Percentiles rank a stretch among this genome's conserved stretches.
phyloP scores from a whole-genome alignment of 1,140 invertebrate genomes.

The Brachystomella parvula region DNA sequence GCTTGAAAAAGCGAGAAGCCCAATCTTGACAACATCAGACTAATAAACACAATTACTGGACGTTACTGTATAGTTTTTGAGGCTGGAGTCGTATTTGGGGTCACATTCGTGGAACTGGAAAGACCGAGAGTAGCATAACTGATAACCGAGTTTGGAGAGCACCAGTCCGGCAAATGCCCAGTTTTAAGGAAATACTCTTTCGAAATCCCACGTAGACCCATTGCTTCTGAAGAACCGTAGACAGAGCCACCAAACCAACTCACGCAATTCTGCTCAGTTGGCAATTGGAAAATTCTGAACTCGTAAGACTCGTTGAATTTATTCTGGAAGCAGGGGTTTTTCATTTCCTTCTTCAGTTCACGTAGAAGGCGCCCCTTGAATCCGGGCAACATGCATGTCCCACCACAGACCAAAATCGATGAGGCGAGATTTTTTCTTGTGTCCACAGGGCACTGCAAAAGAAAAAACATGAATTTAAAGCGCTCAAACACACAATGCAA shows the following conservation, averaged over 20 bases:
- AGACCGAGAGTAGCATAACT: not conserved
- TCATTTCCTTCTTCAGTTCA: constrained; percentile 62
- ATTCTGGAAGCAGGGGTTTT: constrained; percentile 56
- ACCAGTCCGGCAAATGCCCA: constrained; percentile 70
- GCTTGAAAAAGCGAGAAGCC: too few species aligned
- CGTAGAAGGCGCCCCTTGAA: constrained; percentile 62
- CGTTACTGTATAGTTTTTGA: too few species aligned
- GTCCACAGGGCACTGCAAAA: constrained; percentile 63
- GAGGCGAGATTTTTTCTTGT: constrained; percentile 61
- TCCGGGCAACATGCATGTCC: constrained; percentile 70
- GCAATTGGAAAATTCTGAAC: constrained; percentile 45
- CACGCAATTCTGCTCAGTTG: constrained; percentile 73
- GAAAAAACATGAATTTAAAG: too few species aligned
- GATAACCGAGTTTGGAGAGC: constrained; percentile 26
- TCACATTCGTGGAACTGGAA: not conserved
- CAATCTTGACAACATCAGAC: too few species aligned
- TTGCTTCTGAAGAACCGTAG: constrained; percentile 70
- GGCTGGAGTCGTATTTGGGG: too few species aligned
- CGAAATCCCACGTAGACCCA: constrained; percentile 60
- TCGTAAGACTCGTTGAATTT: constrained; percentile 42
- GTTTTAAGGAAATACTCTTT: constrained; percentile 65
- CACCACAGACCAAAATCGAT: constrained; percentile 76
- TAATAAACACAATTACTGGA: too few species aligned
- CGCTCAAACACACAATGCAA: constrained; percentile 4
- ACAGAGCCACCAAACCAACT: constrained; percentile 71